phyloP scores from a whole-genome alignment of 2,888 invertebrate genomes.

The Sycophila texana region DNA sequence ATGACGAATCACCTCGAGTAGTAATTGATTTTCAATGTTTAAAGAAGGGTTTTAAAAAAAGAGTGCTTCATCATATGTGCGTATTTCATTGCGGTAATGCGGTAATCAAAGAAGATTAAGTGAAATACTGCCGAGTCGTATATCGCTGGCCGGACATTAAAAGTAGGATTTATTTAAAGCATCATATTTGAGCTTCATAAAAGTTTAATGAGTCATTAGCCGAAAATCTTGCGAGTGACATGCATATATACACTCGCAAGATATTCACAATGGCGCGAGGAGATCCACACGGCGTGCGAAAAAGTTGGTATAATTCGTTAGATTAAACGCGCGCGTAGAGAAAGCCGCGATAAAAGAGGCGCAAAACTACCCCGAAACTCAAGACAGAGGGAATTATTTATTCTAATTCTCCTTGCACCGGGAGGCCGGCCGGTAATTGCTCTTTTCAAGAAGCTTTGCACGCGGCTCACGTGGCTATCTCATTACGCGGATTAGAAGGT shows the following conservation, averaged over 20 bases:
- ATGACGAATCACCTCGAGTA: too few species aligned
- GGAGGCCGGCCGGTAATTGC: slow-evolving; percentile 29
- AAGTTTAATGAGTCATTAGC: too few species aligned
- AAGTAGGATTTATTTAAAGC: too few species aligned
- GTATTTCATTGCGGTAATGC: too few species aligned
- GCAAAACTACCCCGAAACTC: background rate
- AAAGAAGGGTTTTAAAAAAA: background rate
- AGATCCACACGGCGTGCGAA: too few species aligned
- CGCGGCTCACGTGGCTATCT: slow-evolving; percentile 19
- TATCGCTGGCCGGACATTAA: too few species aligned
- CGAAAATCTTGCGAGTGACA: too few species aligned
- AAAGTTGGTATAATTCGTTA: slow-evolving; percentile 8
- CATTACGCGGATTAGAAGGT: slow-evolving; percentile 47
- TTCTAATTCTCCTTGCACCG: slow-evolving; percentile 31
- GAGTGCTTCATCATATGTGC: background rate
- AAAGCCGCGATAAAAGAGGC: background rate
- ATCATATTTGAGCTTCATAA: too few species aligned
- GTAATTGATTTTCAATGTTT: slow-evolving; percentile 12
- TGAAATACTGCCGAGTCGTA: too few species aligned
- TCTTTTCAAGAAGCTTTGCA: slow-evolving; percentile 33
- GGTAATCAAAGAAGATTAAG: background rate
- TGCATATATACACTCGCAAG: too few species aligned
- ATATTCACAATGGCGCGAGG: too few species aligned
- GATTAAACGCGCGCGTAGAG: slow-evolving; percentile 4
- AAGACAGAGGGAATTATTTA: slow-evolving; percentile 37